Evolutionary conservation across 2,888 invertebrate genomes (phyloP), one percentile per base, ranked within the genome.

Genomic region (Drosophila neotestacea): DNA sequence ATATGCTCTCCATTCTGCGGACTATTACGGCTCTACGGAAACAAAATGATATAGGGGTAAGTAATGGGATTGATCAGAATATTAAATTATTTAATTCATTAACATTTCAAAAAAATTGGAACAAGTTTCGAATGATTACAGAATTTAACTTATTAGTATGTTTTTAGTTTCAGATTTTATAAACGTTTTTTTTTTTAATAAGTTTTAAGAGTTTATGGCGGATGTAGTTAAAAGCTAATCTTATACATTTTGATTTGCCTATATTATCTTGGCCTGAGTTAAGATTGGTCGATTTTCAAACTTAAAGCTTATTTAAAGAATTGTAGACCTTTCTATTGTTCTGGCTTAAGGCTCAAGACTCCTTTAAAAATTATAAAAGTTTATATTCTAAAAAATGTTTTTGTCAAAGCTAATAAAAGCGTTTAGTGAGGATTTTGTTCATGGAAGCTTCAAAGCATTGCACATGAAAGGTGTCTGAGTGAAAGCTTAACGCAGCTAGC

Each of bases 1-100:
- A 75, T 27, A 89, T 88, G 90, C 28, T 74, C 9, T 64, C 69
- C 10, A 79, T 88, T 28, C 51, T 88, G 4, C 56, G 52, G 1
- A 79, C 68, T 10, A 67, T 85, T 10, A 70, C 63, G 10, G 6
- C 62, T 0, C 47, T 89, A 0, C 60, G 82, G 4, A 27, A 60
- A 4, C 39, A 47, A 5, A 69, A 71, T 5, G 70, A 82, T 22
- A 50, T 62, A 0, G 9, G 3, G 58, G 84, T 81, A 22, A 48
- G 68, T 62, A 46, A 48, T 34, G 34, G 6, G 1, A 10, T 3
- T 6, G 16, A 16, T 32, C 4, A 13, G 13, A 13, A 30, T 7
- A 5, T 28, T 44, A n/a, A 44, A n/a, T n/a, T 11, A 46, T 4
- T 13, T 32, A 11, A 10, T 6, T 28, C 27, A 16, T 11, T 36